Percentiles rank a stretch among this genome's conserved stretches.
phyloP scores from a whole-genome alignment of 2,888 invertebrate genomes.

The Blera fallax region DNA sequence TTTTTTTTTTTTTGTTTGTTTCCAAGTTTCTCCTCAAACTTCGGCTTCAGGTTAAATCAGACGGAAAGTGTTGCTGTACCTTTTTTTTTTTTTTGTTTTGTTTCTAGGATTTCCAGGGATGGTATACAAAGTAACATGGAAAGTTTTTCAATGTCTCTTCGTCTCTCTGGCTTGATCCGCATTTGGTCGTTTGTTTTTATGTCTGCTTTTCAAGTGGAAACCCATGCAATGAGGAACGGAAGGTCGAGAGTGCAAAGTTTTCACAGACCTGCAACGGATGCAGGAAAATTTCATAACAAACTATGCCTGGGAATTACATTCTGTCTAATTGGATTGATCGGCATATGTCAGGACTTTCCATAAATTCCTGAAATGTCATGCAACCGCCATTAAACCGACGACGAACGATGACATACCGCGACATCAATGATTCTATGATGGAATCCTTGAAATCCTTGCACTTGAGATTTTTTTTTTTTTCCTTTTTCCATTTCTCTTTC shows the following conservation, averaged over 20 bases:
- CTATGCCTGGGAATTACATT: slow-evolving; percentile 24
- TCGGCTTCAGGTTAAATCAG: slow-evolving; percentile 66
- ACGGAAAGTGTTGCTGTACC: slow-evolving; percentile 56
- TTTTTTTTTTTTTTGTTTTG: slow-evolving; percentile 11
- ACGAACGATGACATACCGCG: slow-evolving; percentile 13
- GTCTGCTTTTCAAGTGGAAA: slow-evolving; percentile 53
- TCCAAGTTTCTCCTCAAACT: slow-evolving; percentile 53
- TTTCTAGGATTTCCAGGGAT: slow-evolving; percentile 27
- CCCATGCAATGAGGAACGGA: slow-evolving; percentile 53
- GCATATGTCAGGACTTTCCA: slow-evolving; percentile 36
- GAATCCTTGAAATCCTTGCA: slow-evolving; percentile 62
- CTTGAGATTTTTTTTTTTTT: slow-evolving; percentile 27
- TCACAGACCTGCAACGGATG: not conserved
- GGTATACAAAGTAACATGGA: slow-evolving; percentile 57
- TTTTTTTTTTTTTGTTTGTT: not conserved
- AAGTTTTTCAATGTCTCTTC: slow-evolving; percentile 65
- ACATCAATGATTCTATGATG: slow-evolving; percentile 17
- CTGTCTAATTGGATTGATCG: slow-evolving; percentile 67
- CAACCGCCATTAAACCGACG: slow-evolving; percentile 32
- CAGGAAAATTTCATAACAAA: slow-evolving; percentile 20
- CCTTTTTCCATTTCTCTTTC: not conserved
- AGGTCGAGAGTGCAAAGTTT: slow-evolving; percentile 48
- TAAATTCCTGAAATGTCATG: slow-evolving; percentile 38
- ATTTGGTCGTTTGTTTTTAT: slow-evolving; percentile 37
- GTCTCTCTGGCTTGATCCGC: slow-evolving; percentile 25